Percentiles rank a stretch among this genome's conserved stretches.
Evolutionary conservation across 2,113 vertebrate species (phyloP).

Genomic region (Pholis gunnellus): DNA sequence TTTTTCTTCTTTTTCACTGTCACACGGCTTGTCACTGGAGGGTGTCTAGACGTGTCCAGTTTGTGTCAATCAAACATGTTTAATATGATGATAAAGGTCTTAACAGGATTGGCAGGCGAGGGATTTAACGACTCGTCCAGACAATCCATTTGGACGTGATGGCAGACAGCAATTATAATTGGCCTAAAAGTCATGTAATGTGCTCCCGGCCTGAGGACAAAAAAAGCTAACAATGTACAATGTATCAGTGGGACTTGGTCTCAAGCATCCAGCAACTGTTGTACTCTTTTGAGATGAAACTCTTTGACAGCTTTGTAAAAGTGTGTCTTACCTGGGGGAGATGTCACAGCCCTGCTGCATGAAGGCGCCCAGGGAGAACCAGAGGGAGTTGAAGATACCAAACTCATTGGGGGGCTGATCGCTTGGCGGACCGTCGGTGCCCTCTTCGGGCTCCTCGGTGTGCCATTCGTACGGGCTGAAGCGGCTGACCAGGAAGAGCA

Average conservation of each 20-base stretch:
- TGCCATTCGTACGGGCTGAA: constrained; percentile 99
- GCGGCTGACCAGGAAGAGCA: constrained; percentile 99
- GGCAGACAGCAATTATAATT: constrained; percentile 26
- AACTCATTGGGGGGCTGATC: constrained; percentile 99
- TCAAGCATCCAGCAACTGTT: not conserved
- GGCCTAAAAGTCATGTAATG: constrained; percentile 31
- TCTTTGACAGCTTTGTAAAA: not conserved
- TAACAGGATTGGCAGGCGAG: constrained; percentile 39
- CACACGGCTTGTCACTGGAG: constrained; percentile 20
- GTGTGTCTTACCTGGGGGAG: constrained; percentile 92
- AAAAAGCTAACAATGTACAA: not conserved
- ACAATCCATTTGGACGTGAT: constrained; percentile 31
- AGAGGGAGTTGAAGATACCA: constrained; percentile 99
- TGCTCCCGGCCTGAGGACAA: constrained; percentile 11
- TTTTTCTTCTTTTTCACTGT: not conserved
- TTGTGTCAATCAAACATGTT: constrained; percentile 46
- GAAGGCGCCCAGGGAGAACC: constrained; percentile 99
- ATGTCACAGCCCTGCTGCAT: constrained; percentile 99
- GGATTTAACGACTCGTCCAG: constrained; percentile 14
- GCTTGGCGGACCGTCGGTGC: constrained; percentile 94
- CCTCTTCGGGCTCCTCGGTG: constrained; percentile 98
- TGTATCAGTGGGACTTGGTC: not conserved
- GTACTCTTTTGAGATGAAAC: not conserved
- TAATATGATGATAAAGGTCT: constrained; percentile 34
- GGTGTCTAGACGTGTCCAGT: constrained; percentile 14